A percentile compares a stretch with the other conserved stretches of the same genome.
phyloP scores from a whole-genome alignment of 2,797 vertebrate species.

The Malacoctenus gilli region DNA sequence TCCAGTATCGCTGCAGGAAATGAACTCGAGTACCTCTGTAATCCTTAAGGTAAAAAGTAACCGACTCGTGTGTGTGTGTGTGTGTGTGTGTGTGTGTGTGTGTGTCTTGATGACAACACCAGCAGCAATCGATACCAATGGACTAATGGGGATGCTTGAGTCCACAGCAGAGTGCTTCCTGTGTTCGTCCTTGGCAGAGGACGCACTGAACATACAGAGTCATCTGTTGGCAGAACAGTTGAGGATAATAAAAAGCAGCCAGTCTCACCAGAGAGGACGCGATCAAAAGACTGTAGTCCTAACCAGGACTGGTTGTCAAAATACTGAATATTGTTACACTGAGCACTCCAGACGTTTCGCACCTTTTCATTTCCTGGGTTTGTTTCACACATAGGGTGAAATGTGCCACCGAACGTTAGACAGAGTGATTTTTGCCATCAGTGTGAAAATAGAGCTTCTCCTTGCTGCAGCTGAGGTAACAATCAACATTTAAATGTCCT shows the following conservation, averaged over 20 bases:
- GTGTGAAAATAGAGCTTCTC: slow-evolving; percentile 23
- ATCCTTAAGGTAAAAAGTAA: too few relatives aligned
- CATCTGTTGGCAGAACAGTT: slow-evolving; percentile 12
- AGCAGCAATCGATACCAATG: slow-evolving; percentile 52
- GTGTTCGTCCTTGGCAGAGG: slow-evolving; percentile 22
- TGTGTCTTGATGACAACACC: slow-evolving; percentile 23
- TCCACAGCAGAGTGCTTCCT: slow-evolving; percentile 17
- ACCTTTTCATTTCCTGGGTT: slow-evolving; percentile 44
- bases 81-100: slow-evolving; percentile 4
- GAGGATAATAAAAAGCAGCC: slow-evolving; percentile 19
- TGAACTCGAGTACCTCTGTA: too few relatives aligned
- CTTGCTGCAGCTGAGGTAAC: slow-evolving; percentile 20
- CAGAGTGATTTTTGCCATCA: slow-evolving; percentile 16
- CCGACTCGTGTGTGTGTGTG: background rate
- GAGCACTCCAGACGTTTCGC: slow-evolving; percentile 5
- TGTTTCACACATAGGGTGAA: slow-evolving; percentile 23
- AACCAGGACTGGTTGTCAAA: slow-evolving; percentile 16
- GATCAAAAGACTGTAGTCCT: slow-evolving; percentile 2
- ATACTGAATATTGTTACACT: slow-evolving; percentile 19
- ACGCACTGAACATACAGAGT: slow-evolving; percentile 22
- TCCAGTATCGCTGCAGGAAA: too few relatives aligned
- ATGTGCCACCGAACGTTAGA: slow-evolving; percentile 14
- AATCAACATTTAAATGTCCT: slow-evolving; percentile 38
- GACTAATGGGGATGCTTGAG: slow-evolving; percentile 32
- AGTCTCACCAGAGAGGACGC: background rate